Percentiles rank a stretch among this genome's conserved stretches.
Conservation (phyloP, 1,140 invertebrate species). For the Portunus trituberculatus region DNA sequence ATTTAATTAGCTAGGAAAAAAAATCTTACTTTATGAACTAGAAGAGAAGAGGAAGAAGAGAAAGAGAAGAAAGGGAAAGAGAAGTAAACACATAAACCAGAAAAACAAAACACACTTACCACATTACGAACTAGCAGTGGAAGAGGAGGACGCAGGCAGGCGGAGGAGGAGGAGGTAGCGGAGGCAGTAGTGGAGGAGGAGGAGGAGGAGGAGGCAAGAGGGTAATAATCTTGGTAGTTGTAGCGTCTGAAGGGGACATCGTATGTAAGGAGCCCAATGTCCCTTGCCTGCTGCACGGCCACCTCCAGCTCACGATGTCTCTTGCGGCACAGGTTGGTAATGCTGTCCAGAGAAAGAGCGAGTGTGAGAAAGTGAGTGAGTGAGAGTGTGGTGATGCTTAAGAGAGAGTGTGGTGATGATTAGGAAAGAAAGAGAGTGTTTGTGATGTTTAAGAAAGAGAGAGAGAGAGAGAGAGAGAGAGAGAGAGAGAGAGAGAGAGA, state of each 20-base stretch:
- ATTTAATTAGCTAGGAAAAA: too few relatives aligned
- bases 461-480: neutral
- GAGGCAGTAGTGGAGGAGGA: neutral
- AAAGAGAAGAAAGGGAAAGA: neutral
- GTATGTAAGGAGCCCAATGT: conserved; percentile 89
- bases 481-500: neutral
- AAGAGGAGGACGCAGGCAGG: neutral
- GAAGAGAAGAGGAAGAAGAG: too few relatives aligned
- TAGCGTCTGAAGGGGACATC: conserved; percentile 91
- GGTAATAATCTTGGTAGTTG: conserved; percentile 88
- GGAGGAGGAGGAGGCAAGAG: neutral
- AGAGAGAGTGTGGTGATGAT: too few relatives aligned
- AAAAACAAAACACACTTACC: neutral
- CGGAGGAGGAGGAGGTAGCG: neutral
- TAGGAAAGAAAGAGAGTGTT: neutral
- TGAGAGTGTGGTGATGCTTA: neutral
- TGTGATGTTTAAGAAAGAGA: neutral
- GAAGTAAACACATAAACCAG: neutral
- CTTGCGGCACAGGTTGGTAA: conserved; percentile 90
- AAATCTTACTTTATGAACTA: too few relatives aligned
- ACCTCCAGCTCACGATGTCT: conserved; percentile 88
- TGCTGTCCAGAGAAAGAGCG: neutral
- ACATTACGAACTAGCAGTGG: too few relatives aligned
- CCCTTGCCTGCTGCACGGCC: conserved; percentile 89
- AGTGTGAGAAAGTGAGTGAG: neutral